Base-by-base conservation (phyloP, 2,888 invertebrate species). In the Polydrusus cervinus region DNA sequence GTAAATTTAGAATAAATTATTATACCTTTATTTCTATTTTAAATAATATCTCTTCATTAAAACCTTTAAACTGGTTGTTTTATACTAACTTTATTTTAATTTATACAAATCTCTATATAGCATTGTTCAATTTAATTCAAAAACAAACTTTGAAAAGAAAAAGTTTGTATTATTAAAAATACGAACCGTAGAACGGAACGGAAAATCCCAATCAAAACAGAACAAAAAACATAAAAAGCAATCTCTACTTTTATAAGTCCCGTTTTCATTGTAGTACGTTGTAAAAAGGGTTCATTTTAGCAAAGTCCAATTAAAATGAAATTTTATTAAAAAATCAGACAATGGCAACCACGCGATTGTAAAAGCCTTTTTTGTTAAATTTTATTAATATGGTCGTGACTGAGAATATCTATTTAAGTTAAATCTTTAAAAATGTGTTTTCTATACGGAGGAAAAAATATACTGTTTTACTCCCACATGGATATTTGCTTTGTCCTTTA, bases 241-340 rank as follows among this genome's bases (percentile, higher is more conserved):
- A 66, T 66, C 51, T 66, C 66, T 51, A 49, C 66, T 38, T 66
- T 61, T 66, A 47, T 51, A 30, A 51, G 49, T 49, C 47, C 47
- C 66, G 66, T 66, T 51, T 51, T 34, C 40, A 66, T 66, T 66
- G 66, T 66, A 47, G 51, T 66, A 16, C 53, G 40, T 66, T 53
- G 66, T 66, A 66, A 66, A 66, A 66, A 20, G 66, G 66, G 66
- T 66, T 66, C 66, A 51, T 66, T 66, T 51, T 16, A 40, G 34
- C 51, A 34, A 34, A 51, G 66, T 66, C 66, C 51, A 66, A 66
- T 66, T 66, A 66, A 66, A 66, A 34, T 16, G 20, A 51, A 66
- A 66, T 66, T 66, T 66, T 66, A 66, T 66, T 66, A 66, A 66
- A 66, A 66, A 30, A 38, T 51, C 66, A 47, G 16, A 66, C 66